Percentiles rank a stretch among this genome's conserved stretches.
Conservation (phyloP, 2,113 vertebrate species). For the Patagioenas fasciata region DNA sequence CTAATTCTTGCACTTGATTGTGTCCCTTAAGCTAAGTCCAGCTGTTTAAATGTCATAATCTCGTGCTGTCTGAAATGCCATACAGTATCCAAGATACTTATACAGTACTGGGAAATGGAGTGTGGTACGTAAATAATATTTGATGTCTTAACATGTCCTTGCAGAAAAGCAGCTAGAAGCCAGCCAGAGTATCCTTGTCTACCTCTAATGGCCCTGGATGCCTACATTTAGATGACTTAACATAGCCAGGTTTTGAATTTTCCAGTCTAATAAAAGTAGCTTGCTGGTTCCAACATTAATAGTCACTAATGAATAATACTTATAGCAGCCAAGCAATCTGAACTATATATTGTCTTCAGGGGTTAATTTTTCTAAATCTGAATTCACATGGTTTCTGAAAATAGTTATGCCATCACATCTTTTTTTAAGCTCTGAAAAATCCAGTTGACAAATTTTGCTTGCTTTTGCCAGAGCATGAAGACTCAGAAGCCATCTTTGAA, state of each 20-base stretch:
- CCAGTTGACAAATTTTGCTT: neutral
- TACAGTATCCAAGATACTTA: neutral
- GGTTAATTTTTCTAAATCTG: neutral
- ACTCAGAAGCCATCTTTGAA: neutral
- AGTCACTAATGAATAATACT: neutral
- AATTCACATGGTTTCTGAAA: neutral
- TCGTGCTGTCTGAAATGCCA: neutral
- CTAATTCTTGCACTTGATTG: neutral
- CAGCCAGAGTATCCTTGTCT: neutral
- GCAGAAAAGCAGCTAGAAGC: neutral
- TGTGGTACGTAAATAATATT: neutral
- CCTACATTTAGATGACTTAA: neutral
- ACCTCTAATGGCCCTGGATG: neutral
- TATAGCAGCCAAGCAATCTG: neutral
- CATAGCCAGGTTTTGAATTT: neutral
- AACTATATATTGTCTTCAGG: neutral
- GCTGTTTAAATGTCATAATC: neutral
- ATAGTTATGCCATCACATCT: neutral
- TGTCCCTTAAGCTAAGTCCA: neutral
- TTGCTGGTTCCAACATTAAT: neutral
- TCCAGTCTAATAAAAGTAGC: neutral
- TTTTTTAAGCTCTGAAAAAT: neutral
- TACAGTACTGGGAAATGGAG: neutral
- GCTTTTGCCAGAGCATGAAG: neutral
- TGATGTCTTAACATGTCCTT: neutral